Conservation (phyloP, 2,797 vertebrate genomes). For the Benthosema pterotum region DNA sequence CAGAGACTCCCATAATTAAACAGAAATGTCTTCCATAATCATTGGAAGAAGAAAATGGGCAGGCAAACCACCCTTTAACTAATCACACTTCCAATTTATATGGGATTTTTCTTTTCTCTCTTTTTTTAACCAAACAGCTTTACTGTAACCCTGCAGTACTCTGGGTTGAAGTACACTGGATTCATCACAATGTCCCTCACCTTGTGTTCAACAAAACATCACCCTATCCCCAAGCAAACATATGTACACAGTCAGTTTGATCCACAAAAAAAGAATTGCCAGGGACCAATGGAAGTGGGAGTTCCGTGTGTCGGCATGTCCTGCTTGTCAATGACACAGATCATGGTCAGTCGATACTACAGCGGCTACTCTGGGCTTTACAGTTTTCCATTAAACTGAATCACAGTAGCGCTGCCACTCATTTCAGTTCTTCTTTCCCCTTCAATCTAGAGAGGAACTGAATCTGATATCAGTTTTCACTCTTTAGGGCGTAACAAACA, state of each 20-base stretch:
- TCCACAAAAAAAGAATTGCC: neutral
- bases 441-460: neutral
- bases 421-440: neutral
- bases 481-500: neutral
- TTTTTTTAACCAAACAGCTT: no score
- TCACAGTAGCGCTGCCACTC: neutral
- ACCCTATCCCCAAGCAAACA: neutral
- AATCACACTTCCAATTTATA: no score
- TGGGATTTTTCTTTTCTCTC: no score
- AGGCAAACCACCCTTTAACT: no score
- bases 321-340: slow-evolving; percentile 18
- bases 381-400: neutral
- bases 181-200: no score
- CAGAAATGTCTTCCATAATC: neutral
- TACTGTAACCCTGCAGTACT: no score
- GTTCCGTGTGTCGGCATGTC: slow-evolving; percentile 3
- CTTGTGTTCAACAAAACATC: no score
- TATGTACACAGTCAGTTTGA: neutral
- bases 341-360: slow-evolving; percentile 20
- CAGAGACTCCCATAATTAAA: neutral
- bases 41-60: neutral
- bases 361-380: slow-evolving; percentile 8
- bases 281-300: slow-evolving; percentile 13
- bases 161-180: no score
- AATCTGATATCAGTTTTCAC: neutral